Evolutionary conservation across 2,113 vertebrate genomes (phyloP).

Genomic region (Hippocampus abdominalis): DNA sequence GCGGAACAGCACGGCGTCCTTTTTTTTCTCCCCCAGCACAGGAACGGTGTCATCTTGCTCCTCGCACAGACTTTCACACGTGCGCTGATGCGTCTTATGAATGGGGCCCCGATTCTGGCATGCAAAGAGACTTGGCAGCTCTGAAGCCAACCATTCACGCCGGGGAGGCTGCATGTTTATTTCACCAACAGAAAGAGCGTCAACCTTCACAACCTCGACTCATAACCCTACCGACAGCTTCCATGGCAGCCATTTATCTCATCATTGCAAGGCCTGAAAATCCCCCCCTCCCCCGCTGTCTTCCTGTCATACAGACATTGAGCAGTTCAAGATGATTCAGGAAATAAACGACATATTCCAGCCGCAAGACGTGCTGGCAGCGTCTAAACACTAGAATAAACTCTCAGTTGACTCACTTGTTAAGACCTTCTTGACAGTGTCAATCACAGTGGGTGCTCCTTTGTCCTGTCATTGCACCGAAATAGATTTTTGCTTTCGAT

Average conservation of each 20-base stretch:
- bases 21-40: conserved; percentile 7
- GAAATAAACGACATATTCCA: neutral
- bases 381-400: neutral
- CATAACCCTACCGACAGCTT: conserved; percentile 52
- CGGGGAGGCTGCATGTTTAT: conserved; percentile 54
- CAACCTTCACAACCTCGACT: conserved; percentile 57
- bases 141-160: conserved; percentile 33
- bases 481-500: neutral
- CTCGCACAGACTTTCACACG: conserved; percentile 20
- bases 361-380: neutral
- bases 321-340: conserved; percentile 16
- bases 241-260: conserved; percentile 55
- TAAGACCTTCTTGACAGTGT: too few species aligned
- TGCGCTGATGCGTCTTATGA: conserved; percentile 23
- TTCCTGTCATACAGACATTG: conserved; percentile 13
- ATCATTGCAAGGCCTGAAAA: conserved; percentile 45
- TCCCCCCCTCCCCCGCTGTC: conserved; percentile 18
- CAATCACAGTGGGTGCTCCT: neutral
- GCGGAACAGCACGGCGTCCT: neutral
- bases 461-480: neutral
- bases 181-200: conserved; percentile 53
- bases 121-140: conserved; percentile 51
- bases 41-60: conserved; percentile 14
- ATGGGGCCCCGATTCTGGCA: conserved; percentile 36
- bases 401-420: too few species aligned